A percentile compares a stretch with the other conserved stretches of the same genome.
Conservation (phyloP, 2,113 vertebrate species). For the Platichthys stellatus region DNA sequence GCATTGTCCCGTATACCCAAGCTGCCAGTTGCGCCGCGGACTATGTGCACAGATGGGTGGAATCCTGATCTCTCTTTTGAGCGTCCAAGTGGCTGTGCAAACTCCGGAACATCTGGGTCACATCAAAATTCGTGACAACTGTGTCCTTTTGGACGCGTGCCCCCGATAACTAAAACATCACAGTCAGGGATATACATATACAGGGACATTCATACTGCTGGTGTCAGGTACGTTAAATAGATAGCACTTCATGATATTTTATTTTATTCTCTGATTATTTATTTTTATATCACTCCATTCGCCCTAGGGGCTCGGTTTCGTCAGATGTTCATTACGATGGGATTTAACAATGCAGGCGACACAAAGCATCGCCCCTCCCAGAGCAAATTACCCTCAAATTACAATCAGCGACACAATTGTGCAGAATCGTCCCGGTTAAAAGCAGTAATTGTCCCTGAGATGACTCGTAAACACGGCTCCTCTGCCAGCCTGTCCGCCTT, state of each 20-base stretch:
- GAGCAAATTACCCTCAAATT: conserved; percentile 52
- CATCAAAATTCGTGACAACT: conserved; percentile 67
- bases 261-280: not conserved
- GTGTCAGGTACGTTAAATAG: not conserved
- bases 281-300: not conserved
- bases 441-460: conserved; percentile 44
- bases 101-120: conserved; percentile 68
- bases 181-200: not conserved
- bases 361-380: conserved; percentile 2
- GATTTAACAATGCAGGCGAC: conserved; percentile 19
- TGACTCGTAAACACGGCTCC: conserved; percentile 11
- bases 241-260: not conserved
- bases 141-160: conserved; percentile 65
- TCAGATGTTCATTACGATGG: conserved; percentile 31
- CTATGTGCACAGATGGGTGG: conserved; percentile 68
- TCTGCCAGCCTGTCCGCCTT: not conserved
- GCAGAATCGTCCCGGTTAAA: conserved; percentile 42
- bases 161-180: conserved; percentile 47
- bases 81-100: conserved; percentile 61
- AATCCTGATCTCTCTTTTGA: conserved; percentile 57
- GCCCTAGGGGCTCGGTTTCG: not conserved
- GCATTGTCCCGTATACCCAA: conserved; percentile 44
- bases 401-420: conserved; percentile 32
- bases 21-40: conserved; percentile 53
- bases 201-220: conserved; percentile 16